Conservation (phyloP, 1,140 invertebrate genomes). For the Drosophila tristis region DNA sequence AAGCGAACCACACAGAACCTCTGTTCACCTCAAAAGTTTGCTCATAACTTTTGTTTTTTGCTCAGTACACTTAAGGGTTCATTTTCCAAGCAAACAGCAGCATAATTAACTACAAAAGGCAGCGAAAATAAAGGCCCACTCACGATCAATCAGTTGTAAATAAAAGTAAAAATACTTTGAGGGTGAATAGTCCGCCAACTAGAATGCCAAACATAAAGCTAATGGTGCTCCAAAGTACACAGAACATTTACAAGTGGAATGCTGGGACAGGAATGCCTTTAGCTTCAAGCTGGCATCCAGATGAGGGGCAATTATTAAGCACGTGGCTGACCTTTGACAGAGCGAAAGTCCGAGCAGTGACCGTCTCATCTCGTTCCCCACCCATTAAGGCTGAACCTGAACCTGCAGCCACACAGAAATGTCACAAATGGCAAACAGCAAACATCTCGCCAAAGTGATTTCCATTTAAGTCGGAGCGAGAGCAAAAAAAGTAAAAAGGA, state of each 20-base stretch:
- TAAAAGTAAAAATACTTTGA: neutral
- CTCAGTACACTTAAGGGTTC: constrained; percentile 33
- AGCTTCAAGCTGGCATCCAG: neutral
- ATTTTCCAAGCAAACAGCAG: constrained; percentile 36
- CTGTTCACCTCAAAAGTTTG: constrained; percentile 14
- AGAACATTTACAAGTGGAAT: neutral
- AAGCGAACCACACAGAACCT: constrained; percentile 20
- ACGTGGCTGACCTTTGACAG: constrained; percentile 43
- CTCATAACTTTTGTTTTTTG: constrained; percentile 16
- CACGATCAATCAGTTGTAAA: constrained; percentile 37
- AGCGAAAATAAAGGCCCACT: neutral
- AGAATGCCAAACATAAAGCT: neutral
- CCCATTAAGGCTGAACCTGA: constrained; percentile 30
- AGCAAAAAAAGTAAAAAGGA: neutral
- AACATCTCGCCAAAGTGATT: constrained; percentile 29
- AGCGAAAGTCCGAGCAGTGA: constrained; percentile 29
- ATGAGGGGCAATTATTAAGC: constrained; percentile 30
- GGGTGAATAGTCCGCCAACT: too few relatives aligned
- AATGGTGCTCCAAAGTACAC: neutral
- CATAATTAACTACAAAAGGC: constrained; percentile 22
- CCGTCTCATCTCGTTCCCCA: neutral
- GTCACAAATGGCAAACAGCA: constrained; percentile 29
- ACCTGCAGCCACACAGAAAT: constrained; percentile 23
- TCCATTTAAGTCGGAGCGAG: constrained; percentile 15
- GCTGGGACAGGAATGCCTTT: neutral